Base-by-base conservation (phyloP, 2,797 vertebrate species). In the Gorsachius magnificus region DNA sequence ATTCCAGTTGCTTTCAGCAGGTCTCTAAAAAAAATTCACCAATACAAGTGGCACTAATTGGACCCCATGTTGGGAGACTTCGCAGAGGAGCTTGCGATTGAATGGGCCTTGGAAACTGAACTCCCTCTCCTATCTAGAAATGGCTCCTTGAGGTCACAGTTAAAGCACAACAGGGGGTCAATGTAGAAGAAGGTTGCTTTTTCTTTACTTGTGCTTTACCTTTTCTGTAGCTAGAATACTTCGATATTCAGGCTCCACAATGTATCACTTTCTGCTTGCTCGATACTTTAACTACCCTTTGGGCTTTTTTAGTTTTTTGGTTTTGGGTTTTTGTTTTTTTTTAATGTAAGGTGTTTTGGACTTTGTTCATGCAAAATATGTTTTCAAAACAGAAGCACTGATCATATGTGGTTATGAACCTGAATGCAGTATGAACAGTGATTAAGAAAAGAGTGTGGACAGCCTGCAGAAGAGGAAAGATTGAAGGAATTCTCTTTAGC, bases 31-130 rank as follows among this genome's bases (percentile, higher is more conserved):
- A 84, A 90, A 77, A 60, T 68, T 78, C 92, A 66, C 86, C 89
- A 75, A 41, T 38, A 61, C 68, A 81, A 93, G 93, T 61, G 71
- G 57, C 92, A 93, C 35, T 94, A 93, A 96, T 75, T 92, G 94
- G 92, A 56, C n/a, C 88, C 86, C 94, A 54, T 51, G 90, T 80
- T 33, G 86, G 92, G 94, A 95, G 41, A 77, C 64, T 82, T n/a
- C 0, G 57, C 88, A 90, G 90, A 92, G 83, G 26, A 82, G 83
- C 88, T 89, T 41, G 26, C 0, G 4, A 81, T 0, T 80, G 88
- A 89, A 69, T 9, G 72, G 88, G 83, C 64, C 78, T 74, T 45
- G 95, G 89, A 84, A 63, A 58, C 58, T 9, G 80, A 90, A 82
- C 70, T 74, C 77, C 90, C 83, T 82, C 26, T 68, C 33, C 76